A percentile compares a stretch with the other conserved stretches of the same genome.
Conservation (phyloP, 1,140 invertebrate genomes). For the Pteromalus puparum region DNA sequence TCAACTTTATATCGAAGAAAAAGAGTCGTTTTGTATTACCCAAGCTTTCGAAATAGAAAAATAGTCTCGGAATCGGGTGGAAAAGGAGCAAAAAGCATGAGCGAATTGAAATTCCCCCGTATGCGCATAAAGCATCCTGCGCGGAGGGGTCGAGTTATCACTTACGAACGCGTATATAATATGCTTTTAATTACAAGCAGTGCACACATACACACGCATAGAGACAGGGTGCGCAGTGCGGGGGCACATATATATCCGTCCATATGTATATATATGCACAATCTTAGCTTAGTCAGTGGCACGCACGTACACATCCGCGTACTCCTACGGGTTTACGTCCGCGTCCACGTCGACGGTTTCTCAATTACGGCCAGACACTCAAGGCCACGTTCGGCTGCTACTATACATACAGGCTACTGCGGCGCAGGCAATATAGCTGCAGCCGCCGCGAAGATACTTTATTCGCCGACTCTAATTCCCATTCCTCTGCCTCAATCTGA, state of each 20-base stretch:
- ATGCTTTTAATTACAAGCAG: constrained; percentile 42
- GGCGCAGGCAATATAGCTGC: background rate
- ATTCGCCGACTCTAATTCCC: constrained; percentile 49
- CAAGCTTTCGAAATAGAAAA: background rate
- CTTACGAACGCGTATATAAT: background rate
- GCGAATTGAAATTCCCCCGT: background rate
- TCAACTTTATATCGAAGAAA: too few relatives aligned
- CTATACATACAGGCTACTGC: constrained; percentile 6
- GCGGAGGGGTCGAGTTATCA: constrained; percentile 21
- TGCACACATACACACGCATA: background rate
- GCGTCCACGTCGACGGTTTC: constrained; percentile 42
- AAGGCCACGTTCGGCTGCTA: constrained; percentile 41
- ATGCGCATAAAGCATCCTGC: background rate
- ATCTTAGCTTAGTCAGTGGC: background rate
- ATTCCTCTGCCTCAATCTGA: constrained; percentile 32
- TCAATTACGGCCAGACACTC: constrained; percentile 50
- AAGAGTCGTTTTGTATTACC: too few relatives aligned
- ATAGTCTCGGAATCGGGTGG: background rate
- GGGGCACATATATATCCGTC: background rate
- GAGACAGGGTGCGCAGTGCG: background rate
- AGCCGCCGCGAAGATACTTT: constrained; percentile 42
- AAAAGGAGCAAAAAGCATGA: background rate
- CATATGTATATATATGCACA: too few relatives aligned
- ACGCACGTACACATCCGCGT: background rate
- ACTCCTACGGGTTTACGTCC: constrained; percentile 17